These are phyloP conservation scores for Pica pica DNA, from an alignment of 2,113 vertebrate genomes.

Conservation along the genomic window DNA sequence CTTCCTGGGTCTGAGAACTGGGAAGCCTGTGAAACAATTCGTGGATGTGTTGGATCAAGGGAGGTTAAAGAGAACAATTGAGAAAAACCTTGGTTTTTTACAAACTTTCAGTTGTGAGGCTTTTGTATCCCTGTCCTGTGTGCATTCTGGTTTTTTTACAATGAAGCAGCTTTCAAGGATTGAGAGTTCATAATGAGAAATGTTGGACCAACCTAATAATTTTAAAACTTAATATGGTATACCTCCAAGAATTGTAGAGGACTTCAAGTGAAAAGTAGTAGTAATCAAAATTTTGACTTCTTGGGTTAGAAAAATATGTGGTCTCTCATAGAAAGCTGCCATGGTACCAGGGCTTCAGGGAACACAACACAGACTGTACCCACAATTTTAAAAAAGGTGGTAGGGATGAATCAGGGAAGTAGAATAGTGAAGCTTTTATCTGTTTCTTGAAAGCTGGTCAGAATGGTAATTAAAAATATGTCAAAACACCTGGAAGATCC, in stretches of 20 bases:
- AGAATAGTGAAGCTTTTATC: not conserved
- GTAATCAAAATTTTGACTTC: not conserved
- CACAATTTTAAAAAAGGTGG: not conserved
- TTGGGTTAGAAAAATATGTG: not conserved
- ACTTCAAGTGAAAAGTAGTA: not conserved
- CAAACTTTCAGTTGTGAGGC: not conserved
- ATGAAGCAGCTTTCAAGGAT: not conserved
- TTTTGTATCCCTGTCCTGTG: not conserved
- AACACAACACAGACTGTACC: not conserved
- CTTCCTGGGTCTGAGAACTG: not conserved
- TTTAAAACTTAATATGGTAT: not conserved
- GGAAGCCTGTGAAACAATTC: conserved; percentile 13
- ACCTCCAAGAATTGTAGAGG: not conserved
- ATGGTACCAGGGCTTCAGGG: not conserved
- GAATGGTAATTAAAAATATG: conserved; percentile 14
- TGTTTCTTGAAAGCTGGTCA: not conserved
- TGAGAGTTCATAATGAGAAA: not conserved
- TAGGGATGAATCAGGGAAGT: not conserved
- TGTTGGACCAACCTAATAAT: not conserved
- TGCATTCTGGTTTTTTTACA: not conserved
- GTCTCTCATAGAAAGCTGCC: not conserved
- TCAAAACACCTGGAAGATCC: not conserved
- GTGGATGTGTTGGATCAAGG: not conserved
- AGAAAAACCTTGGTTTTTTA: not conserved
- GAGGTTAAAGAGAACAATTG: not conserved